A percentile compares a stretch with the other conserved stretches of the same genome.
phyloP scores from a whole-genome alignment of 2,888 invertebrate species.

The Tipula confusa region DNA sequence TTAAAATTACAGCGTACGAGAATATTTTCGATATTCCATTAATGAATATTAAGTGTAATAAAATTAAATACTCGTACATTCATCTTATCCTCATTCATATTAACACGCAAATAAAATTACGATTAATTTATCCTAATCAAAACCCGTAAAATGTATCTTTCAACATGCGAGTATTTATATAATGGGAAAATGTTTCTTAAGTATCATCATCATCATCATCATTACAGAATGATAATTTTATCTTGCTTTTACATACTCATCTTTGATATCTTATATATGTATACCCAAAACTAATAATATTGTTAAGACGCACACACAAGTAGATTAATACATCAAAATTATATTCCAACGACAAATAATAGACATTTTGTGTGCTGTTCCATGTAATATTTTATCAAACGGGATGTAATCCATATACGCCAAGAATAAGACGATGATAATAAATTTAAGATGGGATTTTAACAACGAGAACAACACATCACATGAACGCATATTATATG shows the following conservation, averaged over 20 bases:
- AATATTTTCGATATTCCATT: background rate
- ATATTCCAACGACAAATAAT: background rate
- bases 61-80: background rate
- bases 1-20: too few species aligned
- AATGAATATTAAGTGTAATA: background rate
- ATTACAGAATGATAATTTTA: background rate
- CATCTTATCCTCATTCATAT: background rate
- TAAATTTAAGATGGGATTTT: background rate
- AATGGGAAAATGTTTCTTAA: constrained; percentile 20
- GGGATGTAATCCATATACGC: background rate
- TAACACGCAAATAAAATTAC: background rate
- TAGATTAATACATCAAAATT: constrained; percentile 20
- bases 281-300: background rate
- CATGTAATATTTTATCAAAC: background rate
- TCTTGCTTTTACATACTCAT: background rate
- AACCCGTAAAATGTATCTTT: background rate
- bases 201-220: background rate
- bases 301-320: background rate
- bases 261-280: background rate
- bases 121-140: background rate
- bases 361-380: background rate
- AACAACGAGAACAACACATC: background rate
- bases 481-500: background rate
- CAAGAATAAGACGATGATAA: background rate
- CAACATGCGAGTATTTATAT: background rate